A percentile compares a stretch with the other conserved stretches of the same genome.
These are phyloP conservation scores for Gymnoscelis rufifasciata DNA, from an alignment of 2,888 invertebrate genomes.

Conservation along the genomic window DNA sequence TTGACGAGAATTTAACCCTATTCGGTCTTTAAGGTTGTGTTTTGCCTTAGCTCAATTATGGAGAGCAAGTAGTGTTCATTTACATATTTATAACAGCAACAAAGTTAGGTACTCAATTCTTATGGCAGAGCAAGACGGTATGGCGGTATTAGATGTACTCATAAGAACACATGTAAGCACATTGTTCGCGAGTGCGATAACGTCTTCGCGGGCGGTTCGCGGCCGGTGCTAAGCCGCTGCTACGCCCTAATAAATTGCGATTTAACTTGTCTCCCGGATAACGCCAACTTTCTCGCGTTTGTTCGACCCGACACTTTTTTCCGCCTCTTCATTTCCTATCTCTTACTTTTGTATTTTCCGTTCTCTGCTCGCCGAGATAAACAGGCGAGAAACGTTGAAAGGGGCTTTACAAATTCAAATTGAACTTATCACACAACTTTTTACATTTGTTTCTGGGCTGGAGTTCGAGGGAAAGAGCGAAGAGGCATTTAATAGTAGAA, in stretches of 20 bases:
- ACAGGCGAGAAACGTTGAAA: conserved; percentile 79
- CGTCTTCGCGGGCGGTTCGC: conserved; percentile 30
- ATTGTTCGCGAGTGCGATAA: conserved; percentile 19
- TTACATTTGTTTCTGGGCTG: conserved; percentile 79
- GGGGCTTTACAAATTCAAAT: conserved; percentile 80
- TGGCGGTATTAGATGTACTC: too few relatives aligned
- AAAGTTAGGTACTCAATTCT: too few relatives aligned
- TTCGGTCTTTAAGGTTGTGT: too few relatives aligned
- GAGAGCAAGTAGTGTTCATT: too few relatives aligned
- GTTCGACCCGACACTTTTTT: conserved; percentile 78
- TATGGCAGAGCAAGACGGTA: too few relatives aligned
- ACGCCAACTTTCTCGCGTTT: conserved; percentile 77
- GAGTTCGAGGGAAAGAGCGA: conserved; percentile 75
- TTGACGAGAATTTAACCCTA: too few relatives aligned
- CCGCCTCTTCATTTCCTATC: conserved; percentile 80
- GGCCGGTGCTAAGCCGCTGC: conserved; percentile 64
- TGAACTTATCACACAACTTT: conserved; percentile 80
- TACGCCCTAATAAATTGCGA: conserved; percentile 78
- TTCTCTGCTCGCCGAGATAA: conserved; percentile 75
- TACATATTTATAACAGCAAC: too few relatives aligned
- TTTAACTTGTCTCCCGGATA: conserved; percentile 79
- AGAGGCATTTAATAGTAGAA: conserved; percentile 79
- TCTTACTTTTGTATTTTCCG: conserved; percentile 79
- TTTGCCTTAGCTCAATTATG: too few relatives aligned
- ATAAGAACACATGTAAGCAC: conserved; percentile 6